A percentile compares a stretch with the other conserved stretches of the same genome.
phyloP scores from a whole-genome alignment of 1,140 invertebrate species.

The Bilobella aurantiaca region DNA sequence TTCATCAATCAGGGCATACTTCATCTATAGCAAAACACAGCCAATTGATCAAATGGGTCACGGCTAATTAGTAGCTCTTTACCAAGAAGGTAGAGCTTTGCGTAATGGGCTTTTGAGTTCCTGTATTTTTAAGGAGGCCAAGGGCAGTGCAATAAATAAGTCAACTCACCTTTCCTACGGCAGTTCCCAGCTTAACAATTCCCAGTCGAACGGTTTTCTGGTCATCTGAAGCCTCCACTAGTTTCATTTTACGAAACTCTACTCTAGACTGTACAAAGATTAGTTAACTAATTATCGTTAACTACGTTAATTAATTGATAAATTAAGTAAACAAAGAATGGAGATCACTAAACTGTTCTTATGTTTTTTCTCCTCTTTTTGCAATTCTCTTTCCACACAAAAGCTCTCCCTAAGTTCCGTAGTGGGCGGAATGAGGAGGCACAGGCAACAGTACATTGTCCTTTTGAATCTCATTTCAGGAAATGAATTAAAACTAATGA shows the following conservation, averaged over 20 bases:
- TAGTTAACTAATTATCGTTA: not conserved
- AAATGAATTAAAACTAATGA: too few relatives aligned
- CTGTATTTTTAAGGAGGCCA: not conserved
- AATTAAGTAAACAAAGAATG: too few relatives aligned
- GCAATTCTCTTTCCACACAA: not conserved
- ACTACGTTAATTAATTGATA: not conserved
- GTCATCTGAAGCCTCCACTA: conserved; percentile 28
- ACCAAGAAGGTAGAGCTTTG: too few relatives aligned
- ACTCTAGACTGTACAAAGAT: not conserved
- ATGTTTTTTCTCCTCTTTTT: not conserved
- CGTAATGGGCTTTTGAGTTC: too few relatives aligned
- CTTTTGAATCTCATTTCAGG: too few relatives aligned
- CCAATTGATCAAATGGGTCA: too few relatives aligned
- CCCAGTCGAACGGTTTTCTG: conserved; percentile 32
- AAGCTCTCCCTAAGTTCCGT: too few relatives aligned
- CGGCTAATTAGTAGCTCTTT: too few relatives aligned
- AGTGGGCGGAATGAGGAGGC: too few relatives aligned
- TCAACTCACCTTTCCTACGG: conserved; percentile 32
- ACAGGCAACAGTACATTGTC: not conserved
- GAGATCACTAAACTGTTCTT: not conserved
- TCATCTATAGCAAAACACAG: conserved; percentile 25
- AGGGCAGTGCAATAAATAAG: not conserved
- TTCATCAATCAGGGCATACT: conserved; percentile 32
- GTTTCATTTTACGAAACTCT: conserved; percentile 23
- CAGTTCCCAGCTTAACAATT: conserved; percentile 33